A percentile compares a stretch with the other conserved stretches of the same genome.
These are phyloP conservation scores for Coelinius sp. DNA, from an alignment of 2,888 invertebrate genomes.

Conservation along the genomic window DNA sequence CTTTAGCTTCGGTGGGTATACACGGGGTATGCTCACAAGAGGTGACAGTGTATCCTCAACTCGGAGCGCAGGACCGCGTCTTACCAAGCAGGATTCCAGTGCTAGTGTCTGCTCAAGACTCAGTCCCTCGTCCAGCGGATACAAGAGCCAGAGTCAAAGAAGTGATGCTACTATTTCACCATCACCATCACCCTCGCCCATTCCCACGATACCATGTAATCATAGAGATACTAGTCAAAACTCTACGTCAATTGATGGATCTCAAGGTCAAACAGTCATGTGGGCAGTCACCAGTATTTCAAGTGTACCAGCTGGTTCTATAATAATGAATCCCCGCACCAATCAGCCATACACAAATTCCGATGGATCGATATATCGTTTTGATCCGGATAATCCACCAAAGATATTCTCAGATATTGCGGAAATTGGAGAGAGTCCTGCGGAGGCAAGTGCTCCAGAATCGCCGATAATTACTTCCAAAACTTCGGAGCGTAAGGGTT, in stretches of 20 bases:
- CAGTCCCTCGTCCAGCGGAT: constrained; percentile 83
- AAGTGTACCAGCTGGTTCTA: constrained; percentile 87
- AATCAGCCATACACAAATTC: constrained; percentile 83
- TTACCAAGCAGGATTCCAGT: constrained; percentile 83
- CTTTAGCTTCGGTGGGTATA: constrained; percentile 91
- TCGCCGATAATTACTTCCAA: constrained; percentile 13
- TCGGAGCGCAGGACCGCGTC: constrained; percentile 77
- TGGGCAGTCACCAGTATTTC: constrained; percentile 92
- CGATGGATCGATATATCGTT: constrained; percentile 84
- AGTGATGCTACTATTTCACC: constrained; percentile 69
- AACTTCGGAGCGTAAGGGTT: constrained; percentile 14
- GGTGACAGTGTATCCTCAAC: constrained; percentile 79
- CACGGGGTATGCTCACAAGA: constrained; percentile 74
- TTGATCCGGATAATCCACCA: constrained; percentile 81
- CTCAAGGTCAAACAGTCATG: constrained; percentile 73
- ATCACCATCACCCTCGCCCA: constrained; percentile 66
- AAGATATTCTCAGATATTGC: constrained; percentile 57
- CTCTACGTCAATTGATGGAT: constrained; percentile 56
- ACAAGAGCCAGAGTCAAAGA: constrained; percentile 81
- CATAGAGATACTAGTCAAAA: constrained; percentile 68
- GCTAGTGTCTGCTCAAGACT: constrained; percentile 78
- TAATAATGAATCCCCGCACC: constrained; percentile 90
- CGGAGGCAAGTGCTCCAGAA: constrained; percentile 31
- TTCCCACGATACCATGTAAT: constrained; percentile 60
- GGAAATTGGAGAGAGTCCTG: constrained; percentile 47